Evolutionary conservation across 2,888 invertebrate species (phyloP).

Genomic region (Stegophylla sp.): DNA sequence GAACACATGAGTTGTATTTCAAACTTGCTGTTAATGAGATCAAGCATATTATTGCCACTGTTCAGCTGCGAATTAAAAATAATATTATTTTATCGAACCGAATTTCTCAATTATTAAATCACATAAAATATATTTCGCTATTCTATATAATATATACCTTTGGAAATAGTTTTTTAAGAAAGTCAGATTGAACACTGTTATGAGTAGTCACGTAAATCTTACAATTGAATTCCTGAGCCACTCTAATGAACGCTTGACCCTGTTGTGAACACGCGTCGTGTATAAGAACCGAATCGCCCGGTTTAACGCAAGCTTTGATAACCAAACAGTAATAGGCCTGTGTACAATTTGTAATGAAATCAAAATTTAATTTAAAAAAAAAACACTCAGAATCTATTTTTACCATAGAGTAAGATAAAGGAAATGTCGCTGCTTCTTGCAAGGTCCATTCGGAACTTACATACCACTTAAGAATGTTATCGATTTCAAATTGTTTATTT

Average conservation of each 20-base stretch:
- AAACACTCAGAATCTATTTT: background rate
- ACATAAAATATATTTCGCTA: background rate
- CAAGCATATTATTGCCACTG: conserved; percentile 45
- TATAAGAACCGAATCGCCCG: conserved; percentile 67
- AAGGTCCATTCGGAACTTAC: conserved; percentile 67
- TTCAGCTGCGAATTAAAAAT: conserved; percentile 44
- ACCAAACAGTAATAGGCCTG: conserved; percentile 72
- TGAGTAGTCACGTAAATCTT: conserved; percentile 69
- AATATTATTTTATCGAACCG: background rate
- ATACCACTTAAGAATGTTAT: conserved; percentile 64
- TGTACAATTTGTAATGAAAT: conserved; percentile 60
- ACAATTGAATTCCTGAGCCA: conserved; percentile 68
- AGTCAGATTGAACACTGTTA: conserved; percentile 70
- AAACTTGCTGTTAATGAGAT: conserved; percentile 57
- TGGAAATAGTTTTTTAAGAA: conserved; percentile 70
- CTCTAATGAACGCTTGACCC: conserved; percentile 71
- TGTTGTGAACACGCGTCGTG: conserved; percentile 69
- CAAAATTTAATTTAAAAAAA: background rate
- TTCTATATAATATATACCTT: conserved; percentile 64
- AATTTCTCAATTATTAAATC: background rate
- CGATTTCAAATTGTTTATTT: conserved; percentile 32
- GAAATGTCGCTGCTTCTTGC: conserved; percentile 68
- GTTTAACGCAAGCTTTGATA: conserved; percentile 68
- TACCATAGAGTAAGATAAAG: conserved; percentile 68
- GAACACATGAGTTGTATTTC: conserved; percentile 52